Evolutionary conservation across 2,113 vertebrate genomes (phyloP).

Genomic region (Pterocles gutturalis): DNA sequence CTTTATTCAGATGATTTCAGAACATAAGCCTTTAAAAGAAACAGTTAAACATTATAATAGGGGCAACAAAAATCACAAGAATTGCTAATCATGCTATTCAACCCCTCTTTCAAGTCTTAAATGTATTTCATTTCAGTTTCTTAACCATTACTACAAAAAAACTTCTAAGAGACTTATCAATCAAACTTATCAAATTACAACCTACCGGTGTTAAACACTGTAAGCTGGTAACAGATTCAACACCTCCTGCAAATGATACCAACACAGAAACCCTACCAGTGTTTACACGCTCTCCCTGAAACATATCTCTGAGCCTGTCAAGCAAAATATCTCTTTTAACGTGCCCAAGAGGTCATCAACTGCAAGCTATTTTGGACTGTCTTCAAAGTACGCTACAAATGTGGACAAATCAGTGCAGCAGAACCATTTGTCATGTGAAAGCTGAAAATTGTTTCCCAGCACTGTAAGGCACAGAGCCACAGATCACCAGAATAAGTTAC

Average conservation of each 20-base stretch:
- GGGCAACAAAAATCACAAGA: neutral
- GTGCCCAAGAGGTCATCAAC: neutral
- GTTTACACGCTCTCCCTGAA: neutral
- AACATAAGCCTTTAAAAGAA: neutral
- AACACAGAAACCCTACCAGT: neutral
- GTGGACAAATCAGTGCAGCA: neutral
- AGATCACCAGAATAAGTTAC: neutral
- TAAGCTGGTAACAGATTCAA: neutral
- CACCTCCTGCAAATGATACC: neutral
- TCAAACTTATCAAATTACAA: neutral
- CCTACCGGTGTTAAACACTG: neutral
- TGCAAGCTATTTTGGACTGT: neutral
- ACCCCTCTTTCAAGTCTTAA: neutral
- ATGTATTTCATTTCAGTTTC: neutral
- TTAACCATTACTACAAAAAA: neutral
- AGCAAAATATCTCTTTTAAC: neutral
- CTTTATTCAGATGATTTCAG: neutral
- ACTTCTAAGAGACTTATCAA: neutral
- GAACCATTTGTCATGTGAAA: neutral
- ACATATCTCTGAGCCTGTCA: neutral
- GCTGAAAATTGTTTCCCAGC: neutral
- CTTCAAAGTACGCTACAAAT: neutral
- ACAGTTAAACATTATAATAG: neutral
- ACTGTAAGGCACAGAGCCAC: neutral
- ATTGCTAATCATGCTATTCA: neutral